These are phyloP conservation scores for Tenrec ecaudatus DNA, from an alignment of 2,113 vertebrate genomes.

Conservation along the genomic window DNA sequence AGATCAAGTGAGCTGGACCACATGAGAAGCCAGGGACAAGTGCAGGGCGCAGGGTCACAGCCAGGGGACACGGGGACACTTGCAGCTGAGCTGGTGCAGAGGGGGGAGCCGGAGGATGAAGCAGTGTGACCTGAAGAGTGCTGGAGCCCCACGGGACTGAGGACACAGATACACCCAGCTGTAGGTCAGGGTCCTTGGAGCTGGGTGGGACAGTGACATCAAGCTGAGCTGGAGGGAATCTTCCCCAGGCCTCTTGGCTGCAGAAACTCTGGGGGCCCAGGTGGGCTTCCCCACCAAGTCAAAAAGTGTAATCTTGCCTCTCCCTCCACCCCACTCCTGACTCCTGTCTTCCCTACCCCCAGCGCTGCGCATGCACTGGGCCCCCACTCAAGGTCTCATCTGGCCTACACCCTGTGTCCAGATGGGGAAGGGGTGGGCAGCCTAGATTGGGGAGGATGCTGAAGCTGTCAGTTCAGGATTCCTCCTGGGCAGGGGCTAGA, in stretches of 20 bases:
- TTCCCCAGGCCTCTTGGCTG: neutral
- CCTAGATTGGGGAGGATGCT: neutral
- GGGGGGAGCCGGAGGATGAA: neutral
- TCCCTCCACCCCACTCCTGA: neutral
- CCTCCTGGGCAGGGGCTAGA: neutral
- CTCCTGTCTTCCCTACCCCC: too few species aligned
- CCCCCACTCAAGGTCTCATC: neutral
- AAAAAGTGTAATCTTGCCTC: neutral
- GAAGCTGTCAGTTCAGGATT: neutral
- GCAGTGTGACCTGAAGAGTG: neutral
- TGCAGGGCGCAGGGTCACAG: neutral
- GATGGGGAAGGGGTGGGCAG: neutral
- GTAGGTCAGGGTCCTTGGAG: neutral
- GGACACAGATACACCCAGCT: neutral
- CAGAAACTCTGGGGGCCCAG: neutral
- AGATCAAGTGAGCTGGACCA: conserved; percentile 55
- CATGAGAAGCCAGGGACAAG: neutral
- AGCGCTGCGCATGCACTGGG: too few species aligned
- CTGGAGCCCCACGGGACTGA: neutral
- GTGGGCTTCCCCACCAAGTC: neutral
- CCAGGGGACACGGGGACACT: neutral
- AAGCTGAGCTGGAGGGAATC: neutral
- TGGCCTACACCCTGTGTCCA: neutral
- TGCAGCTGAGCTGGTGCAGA: neutral
- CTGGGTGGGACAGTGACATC: neutral